Conservation (phyloP, 2,113 vertebrate species). For the rabbit (Oryctolagus cuniculus) region DNA sequence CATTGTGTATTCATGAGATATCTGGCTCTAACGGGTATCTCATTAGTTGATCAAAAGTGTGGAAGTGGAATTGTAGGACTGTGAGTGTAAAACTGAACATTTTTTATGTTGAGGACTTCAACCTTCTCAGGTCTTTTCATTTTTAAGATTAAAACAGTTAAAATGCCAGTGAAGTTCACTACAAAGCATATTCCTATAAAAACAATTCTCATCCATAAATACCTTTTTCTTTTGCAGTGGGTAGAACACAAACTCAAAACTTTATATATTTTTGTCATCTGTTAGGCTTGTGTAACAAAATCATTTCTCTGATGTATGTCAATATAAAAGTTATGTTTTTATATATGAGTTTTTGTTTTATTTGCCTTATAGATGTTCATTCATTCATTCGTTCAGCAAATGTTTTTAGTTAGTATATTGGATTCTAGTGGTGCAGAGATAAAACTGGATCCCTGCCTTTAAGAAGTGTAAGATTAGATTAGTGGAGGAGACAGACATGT, state of each 20-base stretch:
- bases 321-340: constrained; percentile 1
- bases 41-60: not conserved
- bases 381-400: not conserved
- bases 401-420: not conserved
- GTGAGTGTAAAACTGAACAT: not conserved
- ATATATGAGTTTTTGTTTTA: not conserved
- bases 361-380: not conserved
- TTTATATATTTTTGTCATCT: not conserved
- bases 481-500: constrained; percentile 9
- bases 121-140: not conserved
- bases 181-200: not conserved
- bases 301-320: not conserved
- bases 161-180: constrained; percentile 26
- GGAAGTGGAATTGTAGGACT: not conserved
- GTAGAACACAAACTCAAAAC: not conserved
- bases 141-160: constrained; percentile 39
- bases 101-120: constrained; percentile 27
- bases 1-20: constrained; percentile 7
- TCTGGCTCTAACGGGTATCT: not conserved
- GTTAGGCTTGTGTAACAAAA: not conserved
- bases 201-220: not conserved
- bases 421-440: not conserved
- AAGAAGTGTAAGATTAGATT: constrained; percentile 50
- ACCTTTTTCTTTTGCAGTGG: constrained; percentile 3
- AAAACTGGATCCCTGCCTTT: not conserved